A percentile compares a stretch with the other conserved stretches of the same genome.
phyloP scores from a whole-genome alignment of 2,888 invertebrate species.

The Apotomis capreana region DNA sequence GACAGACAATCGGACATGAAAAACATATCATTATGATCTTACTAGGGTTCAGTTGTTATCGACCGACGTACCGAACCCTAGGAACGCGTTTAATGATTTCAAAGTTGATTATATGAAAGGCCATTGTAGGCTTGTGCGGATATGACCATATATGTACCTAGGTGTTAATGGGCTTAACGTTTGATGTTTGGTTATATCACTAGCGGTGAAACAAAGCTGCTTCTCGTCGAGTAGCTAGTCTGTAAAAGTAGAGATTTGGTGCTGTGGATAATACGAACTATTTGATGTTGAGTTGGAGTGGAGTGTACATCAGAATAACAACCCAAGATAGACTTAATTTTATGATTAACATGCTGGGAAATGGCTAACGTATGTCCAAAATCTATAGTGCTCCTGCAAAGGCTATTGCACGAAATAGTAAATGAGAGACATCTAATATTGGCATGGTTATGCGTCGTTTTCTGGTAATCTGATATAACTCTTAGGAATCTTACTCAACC shows the following conservation, averaged over 20 bases:
- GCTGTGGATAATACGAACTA: no score
- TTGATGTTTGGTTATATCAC: background rate
- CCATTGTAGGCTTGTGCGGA: background rate
- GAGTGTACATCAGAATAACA: no score
- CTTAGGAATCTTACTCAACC: background rate
- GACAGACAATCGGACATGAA: no score
- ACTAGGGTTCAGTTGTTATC: no score
- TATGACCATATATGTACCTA: background rate
- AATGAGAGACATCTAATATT: constrained; percentile 47
- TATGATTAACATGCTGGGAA: no score
- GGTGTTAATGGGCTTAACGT: background rate
- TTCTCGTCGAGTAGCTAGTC: background rate
- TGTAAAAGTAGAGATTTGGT: no score
- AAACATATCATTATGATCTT: no score
- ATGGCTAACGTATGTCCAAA: no score
- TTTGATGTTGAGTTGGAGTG: no score
- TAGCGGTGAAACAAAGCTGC: background rate
- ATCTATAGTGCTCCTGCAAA: no score
- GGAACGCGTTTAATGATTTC: background rate
- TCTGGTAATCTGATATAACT: constrained; percentile 54
- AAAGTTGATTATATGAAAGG: background rate
- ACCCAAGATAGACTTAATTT: no score
- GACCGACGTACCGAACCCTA: background rate
- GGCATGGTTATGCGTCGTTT: constrained; percentile 58
- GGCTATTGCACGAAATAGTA: no score